A percentile compares a stretch with the other conserved stretches of the same genome.
phyloP scores from a whole-genome alignment of 2,113 vertebrate species.

The Callipepla californica region DNA sequence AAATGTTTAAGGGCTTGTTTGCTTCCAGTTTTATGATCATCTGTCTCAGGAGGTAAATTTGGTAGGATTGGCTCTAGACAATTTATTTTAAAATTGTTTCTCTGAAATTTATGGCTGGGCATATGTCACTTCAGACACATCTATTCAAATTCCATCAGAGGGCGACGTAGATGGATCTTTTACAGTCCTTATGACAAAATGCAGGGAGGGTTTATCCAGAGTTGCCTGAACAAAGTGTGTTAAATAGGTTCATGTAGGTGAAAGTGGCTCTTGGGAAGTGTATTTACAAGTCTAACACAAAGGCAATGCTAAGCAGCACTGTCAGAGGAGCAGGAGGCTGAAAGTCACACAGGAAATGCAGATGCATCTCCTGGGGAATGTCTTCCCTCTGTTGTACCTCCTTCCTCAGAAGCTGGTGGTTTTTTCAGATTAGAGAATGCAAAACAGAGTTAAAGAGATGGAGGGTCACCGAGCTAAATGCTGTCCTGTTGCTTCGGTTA shows the following conservation, averaged over 20 bases:
- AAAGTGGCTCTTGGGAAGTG: not conserved
- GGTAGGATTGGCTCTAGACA: conserved; percentile 22
- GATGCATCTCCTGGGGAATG: not conserved
- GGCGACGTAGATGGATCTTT: not conserved
- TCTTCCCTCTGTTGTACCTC: not conserved
- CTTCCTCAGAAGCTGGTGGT: not conserved
- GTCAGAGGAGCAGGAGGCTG: not conserved
- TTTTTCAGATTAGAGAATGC: not conserved
- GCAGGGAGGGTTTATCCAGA: conserved; percentile 5
- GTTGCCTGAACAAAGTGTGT: not conserved
- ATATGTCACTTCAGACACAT: conserved; percentile 44
- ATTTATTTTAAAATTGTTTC: conserved; percentile 49
- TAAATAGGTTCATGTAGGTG: not conserved
- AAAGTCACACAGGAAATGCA: not conserved
- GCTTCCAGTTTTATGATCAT: conserved; percentile 41
- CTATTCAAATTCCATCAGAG: conserved; percentile 52
- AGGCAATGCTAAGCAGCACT: not conserved
- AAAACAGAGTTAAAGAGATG: not conserved
- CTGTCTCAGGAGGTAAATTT: conserved; percentile 39
- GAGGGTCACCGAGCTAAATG: not conserved
- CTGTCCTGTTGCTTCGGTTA: not conserved
- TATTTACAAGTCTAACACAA: not conserved
- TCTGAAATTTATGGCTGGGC: conserved; percentile 49
- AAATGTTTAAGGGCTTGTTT: conserved; percentile 38
- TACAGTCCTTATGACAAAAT: not conserved